A percentile compares a stretch with the other conserved stretches of the same genome.
Evolutionary conservation across 1,140 invertebrate species (phyloP).

Genomic region (Drosophila watanabei): DNA sequence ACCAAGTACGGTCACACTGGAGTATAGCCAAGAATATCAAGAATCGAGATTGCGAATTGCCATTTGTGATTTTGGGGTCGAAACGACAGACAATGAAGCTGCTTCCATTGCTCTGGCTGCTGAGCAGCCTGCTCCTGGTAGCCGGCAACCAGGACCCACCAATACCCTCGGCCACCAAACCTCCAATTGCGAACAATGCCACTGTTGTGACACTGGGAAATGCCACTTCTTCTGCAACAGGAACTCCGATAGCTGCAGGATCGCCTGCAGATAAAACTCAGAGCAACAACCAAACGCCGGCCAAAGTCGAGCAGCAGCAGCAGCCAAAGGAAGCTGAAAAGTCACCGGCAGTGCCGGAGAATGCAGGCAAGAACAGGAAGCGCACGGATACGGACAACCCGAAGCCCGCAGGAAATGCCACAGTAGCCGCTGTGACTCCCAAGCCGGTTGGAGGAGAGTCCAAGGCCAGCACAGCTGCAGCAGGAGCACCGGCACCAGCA

Average conservation of each 20-base stretch:
- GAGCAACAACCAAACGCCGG: neutral
- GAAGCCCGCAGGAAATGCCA: neutral
- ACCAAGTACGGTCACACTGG: neutral
- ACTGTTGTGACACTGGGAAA: neutral
- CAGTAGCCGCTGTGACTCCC: neutral
- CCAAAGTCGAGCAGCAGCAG: neutral
- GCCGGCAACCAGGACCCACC: slow-evolving; percentile 6
- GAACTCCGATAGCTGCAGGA: slow-evolving; percentile 2
- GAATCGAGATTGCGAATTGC: slow-evolving; percentile 6
- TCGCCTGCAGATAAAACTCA: neutral
- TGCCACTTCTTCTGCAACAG: neutral
- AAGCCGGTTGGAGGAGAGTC: neutral
- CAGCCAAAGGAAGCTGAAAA: slow-evolving; percentile 1
- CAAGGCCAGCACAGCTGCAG: slow-evolving; percentile 1
- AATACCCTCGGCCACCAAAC: neutral
- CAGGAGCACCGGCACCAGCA: neutral
- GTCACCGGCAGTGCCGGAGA: slow-evolving; percentile 1
- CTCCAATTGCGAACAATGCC: neutral
- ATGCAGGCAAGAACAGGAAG: slow-evolving; percentile 15
- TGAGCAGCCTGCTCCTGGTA: slow-evolving; percentile 22
- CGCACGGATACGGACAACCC: slow-evolving; percentile 14
- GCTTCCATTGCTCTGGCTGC: slow-evolving; percentile 22
- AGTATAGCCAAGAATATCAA: slow-evolving; percentile 1
- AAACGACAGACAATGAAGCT: slow-evolving; percentile 26
- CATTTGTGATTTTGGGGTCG: slow-evolving; percentile 6